Percentiles rank a stretch among this genome's conserved stretches.
These are phyloP conservation scores for Notarius lentiginosus DNA, from an alignment of 2,113 vertebrate species.

Conservation along the genomic window DNA sequence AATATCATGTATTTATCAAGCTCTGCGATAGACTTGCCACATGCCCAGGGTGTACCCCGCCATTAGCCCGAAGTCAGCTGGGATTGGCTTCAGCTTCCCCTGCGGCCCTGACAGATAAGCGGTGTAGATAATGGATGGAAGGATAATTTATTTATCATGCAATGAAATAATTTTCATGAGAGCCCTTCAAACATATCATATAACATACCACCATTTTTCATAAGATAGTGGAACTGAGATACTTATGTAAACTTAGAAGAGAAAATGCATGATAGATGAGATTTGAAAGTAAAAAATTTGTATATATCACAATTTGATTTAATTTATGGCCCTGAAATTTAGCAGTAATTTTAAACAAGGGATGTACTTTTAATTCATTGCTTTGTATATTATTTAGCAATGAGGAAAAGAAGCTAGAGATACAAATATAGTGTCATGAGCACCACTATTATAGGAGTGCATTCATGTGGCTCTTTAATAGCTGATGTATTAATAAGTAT, in stretches of 20 bases:
- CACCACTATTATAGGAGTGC: not conserved
- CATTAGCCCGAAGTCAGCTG: no score
- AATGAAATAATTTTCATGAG: not conserved
- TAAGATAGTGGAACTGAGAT: not conserved
- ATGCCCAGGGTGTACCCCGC: no score
- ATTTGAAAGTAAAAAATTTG: not conserved
- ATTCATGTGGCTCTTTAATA: not conserved
- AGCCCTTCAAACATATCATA: not conserved
- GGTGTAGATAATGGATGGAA: no score
- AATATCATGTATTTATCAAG: not conserved
- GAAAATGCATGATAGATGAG: not conserved
- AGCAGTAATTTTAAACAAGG: not conserved
- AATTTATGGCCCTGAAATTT: not conserved
- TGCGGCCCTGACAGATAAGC: no score
- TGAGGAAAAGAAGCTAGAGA: not conserved
- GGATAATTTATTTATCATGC: not conserved
- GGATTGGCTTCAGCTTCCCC: no score
- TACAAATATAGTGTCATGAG: not conserved
- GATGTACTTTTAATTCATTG: not conserved
- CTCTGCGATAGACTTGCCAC: no score
- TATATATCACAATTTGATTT: not conserved
- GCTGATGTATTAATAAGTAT: conserved; percentile 1
- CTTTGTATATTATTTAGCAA: not conserved
- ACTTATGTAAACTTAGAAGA: not conserved
- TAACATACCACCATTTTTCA: not conserved